Evolutionary conservation across 2,888 invertebrate species (phyloP), one percentile per base, ranked within the genome.

Genomic region (Papilio gigon): DNA sequence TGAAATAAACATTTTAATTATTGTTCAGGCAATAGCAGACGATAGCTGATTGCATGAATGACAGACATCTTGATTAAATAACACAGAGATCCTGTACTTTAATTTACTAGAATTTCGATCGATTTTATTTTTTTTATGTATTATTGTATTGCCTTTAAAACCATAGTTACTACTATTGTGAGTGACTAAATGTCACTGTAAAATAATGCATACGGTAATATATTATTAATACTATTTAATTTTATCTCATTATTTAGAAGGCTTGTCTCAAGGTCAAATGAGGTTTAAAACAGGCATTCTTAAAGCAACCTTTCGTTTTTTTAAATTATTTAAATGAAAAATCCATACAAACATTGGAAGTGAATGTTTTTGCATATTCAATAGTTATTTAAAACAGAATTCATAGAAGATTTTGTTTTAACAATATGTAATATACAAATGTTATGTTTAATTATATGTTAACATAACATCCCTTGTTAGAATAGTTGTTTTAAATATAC

Each of bases 221-320:
- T 6, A 42, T 20, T 42, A 8, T 8, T 42, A 42, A 17, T 30
- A 27, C 27, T 5, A 27, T 53, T 27, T 27, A 53, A 53, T n/a
- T 14, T 50, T 27, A 25, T 27, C 9, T n/a, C n/a, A 30, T 12
- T 30, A 1, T 8, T 30, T 30, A 53, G 30, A 30, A 53, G 27
- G 30, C 2, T 27, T 25, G 25, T 27, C 27, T 53, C 27, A 53
- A 53, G 53, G 53, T 53, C n/a, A 9, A 53, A 53, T 53, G 22
- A 50, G 44, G 5, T 47, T 22, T 20, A 47, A 14, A n/a, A 50
- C 27, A 4, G 14, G 14, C 8, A 47, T 22, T 50, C 25, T 30
- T 25, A 11, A n/a, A 8, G 8, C 53, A 53, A 53, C n/a, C 53
- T 53, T 53, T 53, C 53, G 53, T 27, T 53, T 53, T 53, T 53